Evolutionary conservation across 2,888 invertebrate species (phyloP).

Genomic region (Alloplasta piceator): DNA sequence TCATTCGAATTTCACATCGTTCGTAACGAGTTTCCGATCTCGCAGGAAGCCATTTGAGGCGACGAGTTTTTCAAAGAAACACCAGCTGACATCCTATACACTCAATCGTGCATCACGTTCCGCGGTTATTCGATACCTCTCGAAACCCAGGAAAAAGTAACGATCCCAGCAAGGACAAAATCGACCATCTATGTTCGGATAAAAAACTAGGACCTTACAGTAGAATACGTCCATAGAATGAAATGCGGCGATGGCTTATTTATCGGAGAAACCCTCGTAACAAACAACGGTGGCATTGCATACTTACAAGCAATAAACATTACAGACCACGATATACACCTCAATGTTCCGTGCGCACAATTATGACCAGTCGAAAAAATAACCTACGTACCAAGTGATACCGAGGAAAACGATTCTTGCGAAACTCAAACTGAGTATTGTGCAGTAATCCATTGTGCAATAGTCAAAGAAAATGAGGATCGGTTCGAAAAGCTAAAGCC

Average conservation of each 20-base stretch:
- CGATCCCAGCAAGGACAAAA: slow-evolving; percentile 28
- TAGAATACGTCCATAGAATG: slow-evolving; percentile 16
- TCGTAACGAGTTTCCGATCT: too few relatives aligned
- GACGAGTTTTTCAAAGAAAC: too few relatives aligned
- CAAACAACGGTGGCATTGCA: slow-evolving; percentile 4
- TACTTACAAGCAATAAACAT: too few relatives aligned
- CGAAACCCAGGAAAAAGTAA: slow-evolving; percentile 36
- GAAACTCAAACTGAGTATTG: background rate
- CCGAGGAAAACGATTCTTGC: background rate
- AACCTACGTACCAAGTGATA: background rate
- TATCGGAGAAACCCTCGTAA: slow-evolving; percentile 28
- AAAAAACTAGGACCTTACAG: background rate
- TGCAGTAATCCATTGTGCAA: background rate
- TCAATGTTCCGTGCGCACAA: slow-evolving; percentile 8
- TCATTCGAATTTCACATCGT: too few relatives aligned
- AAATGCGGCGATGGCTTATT: slow-evolving; percentile 14
- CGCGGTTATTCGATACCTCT: slow-evolving; percentile 9
- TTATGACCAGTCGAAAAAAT: slow-evolving; percentile 2
- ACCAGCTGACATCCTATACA: slow-evolving; percentile 34
- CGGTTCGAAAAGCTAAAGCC: too few relatives aligned
- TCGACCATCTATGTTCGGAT: background rate
- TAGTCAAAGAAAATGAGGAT: too few relatives aligned
- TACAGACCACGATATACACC: too few relatives aligned
- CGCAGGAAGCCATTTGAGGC: too few relatives aligned
- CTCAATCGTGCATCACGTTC: slow-evolving; percentile 25